These are phyloP conservation scores for Anthopleura xanthogrammica DNA, from an alignment of 92 coral and sea anemone genomes.

Conservation along the genomic window DNA sequence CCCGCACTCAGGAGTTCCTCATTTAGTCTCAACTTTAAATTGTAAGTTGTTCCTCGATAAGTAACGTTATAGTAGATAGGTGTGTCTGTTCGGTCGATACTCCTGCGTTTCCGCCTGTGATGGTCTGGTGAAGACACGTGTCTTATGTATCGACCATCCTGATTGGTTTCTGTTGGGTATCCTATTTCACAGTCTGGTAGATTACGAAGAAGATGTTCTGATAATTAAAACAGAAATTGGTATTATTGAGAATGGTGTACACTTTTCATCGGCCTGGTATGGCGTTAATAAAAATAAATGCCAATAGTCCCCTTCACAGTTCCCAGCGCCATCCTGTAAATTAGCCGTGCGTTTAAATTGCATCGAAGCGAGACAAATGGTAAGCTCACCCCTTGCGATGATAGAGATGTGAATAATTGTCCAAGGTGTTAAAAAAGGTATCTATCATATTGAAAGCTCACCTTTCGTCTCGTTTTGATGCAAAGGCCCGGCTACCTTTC, in stretches of 20 bases:
- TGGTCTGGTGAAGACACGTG: slow-evolving; percentile 75
- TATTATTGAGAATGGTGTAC: background rate
- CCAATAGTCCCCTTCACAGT: no score
- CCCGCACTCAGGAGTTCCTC: slow-evolving; percentile 75
- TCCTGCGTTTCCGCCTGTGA: slow-evolving; percentile 77
- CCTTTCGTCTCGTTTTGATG: no score
- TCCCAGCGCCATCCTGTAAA: no score
- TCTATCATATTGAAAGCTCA: no score
- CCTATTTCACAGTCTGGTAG: slow-evolving; percentile 61
- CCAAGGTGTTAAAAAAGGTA: no score
- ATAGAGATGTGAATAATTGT: no score
- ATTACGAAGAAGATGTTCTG: slow-evolving; percentile 61
- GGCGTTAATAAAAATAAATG: no score
- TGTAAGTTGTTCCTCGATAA: slow-evolving; percentile 53
- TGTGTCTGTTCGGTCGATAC: slow-evolving; percentile 49
- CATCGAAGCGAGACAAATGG: no score
- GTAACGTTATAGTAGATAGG: slow-evolving; percentile 67
- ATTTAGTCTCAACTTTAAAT: slow-evolving; percentile 66
- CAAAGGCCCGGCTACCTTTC: no score
- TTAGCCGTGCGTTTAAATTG: no score
- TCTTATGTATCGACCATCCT: slow-evolving; percentile 43
- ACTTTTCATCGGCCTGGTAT: no score
- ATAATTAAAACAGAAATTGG: background rate
- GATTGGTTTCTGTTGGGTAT: slow-evolving; percentile 72
- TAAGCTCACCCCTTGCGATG: no score